Percentiles rank a stretch among this genome's conserved stretches.
phyloP scores from a whole-genome alignment of 1,140 invertebrate genomes.

The Zaprionus kolodkinae region DNA sequence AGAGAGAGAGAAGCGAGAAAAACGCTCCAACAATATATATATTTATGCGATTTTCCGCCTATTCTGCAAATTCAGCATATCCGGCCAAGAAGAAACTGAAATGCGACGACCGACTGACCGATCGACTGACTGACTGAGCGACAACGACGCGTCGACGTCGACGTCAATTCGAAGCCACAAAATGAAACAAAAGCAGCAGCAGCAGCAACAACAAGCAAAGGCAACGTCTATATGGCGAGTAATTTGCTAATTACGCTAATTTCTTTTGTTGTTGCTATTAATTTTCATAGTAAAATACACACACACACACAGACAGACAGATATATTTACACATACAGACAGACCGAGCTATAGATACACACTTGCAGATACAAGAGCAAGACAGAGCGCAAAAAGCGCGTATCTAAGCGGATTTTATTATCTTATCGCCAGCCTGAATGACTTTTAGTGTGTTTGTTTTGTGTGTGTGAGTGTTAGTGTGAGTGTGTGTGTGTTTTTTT shows the following conservation, averaged over 20 bases:
- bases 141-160: constrained; percentile 28
- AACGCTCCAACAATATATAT: constrained; percentile 40
- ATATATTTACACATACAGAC: constrained; percentile 10
- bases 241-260: constrained; percentile 82
- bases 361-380: constrained; percentile 30
- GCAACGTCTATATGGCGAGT: constrained; percentile 49
- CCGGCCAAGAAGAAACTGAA: constrained; percentile 80
- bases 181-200: constrained; percentile 45
- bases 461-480: constrained; percentile 18
- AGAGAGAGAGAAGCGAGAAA: constrained; percentile 26
- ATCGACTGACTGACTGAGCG: constrained; percentile 12
- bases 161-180: constrained; percentile 71
- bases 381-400: constrained; percentile 56
- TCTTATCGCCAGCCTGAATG: constrained; percentile 74
- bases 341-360: not conserved
- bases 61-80: constrained; percentile 81
- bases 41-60: constrained; percentile 72
- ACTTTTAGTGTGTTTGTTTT: constrained; percentile 45
- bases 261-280: constrained; percentile 74
- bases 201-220: constrained; percentile 10
- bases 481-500: constrained; percentile 52
- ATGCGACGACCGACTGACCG: constrained; percentile 62
- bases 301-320: constrained; percentile 24
- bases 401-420: constrained; percentile 82
- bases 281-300: constrained; percentile 76